A percentile compares a stretch with the other conserved stretches of the same genome.
Evolutionary conservation across 1,140 invertebrate species (phyloP).

Genomic region (Drosophila elegans): DNA sequence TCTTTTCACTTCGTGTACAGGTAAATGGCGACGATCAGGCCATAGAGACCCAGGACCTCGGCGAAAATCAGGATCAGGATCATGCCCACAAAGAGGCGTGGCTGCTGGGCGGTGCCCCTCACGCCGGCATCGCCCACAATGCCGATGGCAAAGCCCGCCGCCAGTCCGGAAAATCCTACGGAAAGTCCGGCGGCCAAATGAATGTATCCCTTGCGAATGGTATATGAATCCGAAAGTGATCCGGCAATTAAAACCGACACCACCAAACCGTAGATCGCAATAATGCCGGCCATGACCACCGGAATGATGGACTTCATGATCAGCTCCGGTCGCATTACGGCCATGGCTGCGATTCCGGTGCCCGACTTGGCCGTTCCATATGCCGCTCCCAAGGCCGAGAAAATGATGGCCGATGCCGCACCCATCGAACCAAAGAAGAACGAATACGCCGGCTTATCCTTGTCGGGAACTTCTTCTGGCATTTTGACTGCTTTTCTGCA

Average conservation of each 20-base stretch:
- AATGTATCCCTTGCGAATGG: slow-evolving; percentile 91
- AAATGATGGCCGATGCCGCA: slow-evolving; percentile 97
- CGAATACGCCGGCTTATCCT: slow-evolving; percentile 86
- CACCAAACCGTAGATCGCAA: slow-evolving; percentile 95
- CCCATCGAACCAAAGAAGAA: slow-evolving; percentile 99
- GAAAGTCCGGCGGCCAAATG: slow-evolving; percentile 95
- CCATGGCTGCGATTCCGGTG: slow-evolving; percentile 70
- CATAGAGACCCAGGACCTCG: slow-evolving; percentile 97
- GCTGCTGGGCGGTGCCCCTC: slow-evolving; percentile 96
- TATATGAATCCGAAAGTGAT: slow-evolving; percentile 86
- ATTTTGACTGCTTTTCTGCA: slow-evolving; percentile 5
- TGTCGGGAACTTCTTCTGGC: background rate
- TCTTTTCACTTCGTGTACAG: slow-evolving; percentile 89
- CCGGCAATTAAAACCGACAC: slow-evolving; percentile 96
- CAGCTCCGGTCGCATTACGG: slow-evolving; percentile 68
- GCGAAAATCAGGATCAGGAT: slow-evolving; percentile 98
- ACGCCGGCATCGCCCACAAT: slow-evolving; percentile 97
- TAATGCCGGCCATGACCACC: slow-evolving; percentile 76
- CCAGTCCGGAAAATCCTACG: slow-evolving; percentile 95
- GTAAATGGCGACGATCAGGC: slow-evolving; percentile 97
- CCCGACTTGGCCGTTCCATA: slow-evolving; percentile 72
- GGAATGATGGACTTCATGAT: slow-evolving; percentile 78
- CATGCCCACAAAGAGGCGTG: slow-evolving; percentile 97
- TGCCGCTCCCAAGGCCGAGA: slow-evolving; percentile 86
- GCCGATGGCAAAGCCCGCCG: slow-evolving; percentile 96